Evolutionary conservation across 2,888 invertebrate genomes (phyloP).

Genomic region (Ormyrus pomaceus): DNA sequence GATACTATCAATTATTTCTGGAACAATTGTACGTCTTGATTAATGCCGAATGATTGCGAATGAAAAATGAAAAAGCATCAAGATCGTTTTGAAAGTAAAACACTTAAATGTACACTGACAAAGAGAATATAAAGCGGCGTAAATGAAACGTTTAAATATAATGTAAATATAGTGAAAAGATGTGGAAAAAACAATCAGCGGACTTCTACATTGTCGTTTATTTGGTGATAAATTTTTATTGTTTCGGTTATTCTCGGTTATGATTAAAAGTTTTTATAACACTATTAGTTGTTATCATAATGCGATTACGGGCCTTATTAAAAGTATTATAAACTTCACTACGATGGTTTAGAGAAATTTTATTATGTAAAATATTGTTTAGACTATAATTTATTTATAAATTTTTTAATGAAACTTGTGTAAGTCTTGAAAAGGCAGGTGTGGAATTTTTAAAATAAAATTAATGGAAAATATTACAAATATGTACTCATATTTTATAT

Average conservation of each 20-base stretch:
- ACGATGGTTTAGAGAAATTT: not conserved
- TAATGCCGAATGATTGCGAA: conserved; percentile 17
- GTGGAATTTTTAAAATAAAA: conserved; percentile 29
- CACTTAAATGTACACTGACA: conserved; percentile 18
- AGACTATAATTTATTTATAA: conserved; percentile 20
- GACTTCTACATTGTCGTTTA: not conserved
- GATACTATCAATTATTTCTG: not conserved
- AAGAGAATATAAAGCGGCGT: conserved; percentile 26
- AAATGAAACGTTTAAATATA: conserved; percentile 25
- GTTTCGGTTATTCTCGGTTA: conserved; percentile 43
- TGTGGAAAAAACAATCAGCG: conserved; percentile 6
- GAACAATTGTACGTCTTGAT: conserved; percentile 37
- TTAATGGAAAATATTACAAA: not conserved
- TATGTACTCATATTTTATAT: too few relatives aligned
- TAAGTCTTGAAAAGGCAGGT: conserved; percentile 8
- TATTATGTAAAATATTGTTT: conserved; percentile 29
- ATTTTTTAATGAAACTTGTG: conserved; percentile 14
- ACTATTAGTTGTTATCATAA: conserved; percentile 14
- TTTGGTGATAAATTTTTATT: conserved; percentile 21
- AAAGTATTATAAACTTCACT: conserved; percentile 45
- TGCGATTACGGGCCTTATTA: conserved; percentile 22
- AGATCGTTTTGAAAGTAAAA: conserved; percentile 13
- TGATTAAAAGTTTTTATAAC: conserved; percentile 35
- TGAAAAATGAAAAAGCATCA: conserved; percentile 9
- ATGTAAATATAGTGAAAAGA: not conserved